These are phyloP conservation scores for Leucosticte australis DNA, from an alignment of 2,113 vertebrate genomes.

Conservation along the genomic window DNA sequence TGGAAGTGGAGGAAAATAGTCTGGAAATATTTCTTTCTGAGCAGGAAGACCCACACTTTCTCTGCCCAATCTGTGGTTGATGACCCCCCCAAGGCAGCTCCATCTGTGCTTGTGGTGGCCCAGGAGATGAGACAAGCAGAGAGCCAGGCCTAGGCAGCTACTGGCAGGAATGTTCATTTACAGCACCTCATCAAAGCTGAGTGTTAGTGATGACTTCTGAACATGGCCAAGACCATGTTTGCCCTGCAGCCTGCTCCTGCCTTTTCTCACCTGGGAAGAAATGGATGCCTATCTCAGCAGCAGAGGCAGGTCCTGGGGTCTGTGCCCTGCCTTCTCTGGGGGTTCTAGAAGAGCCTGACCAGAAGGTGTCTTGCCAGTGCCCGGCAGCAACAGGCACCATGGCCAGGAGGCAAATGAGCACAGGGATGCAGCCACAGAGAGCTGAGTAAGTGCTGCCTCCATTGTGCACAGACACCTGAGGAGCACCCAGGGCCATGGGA, in stretches of 20 bases:
- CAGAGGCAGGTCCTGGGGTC: neutral
- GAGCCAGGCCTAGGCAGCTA: neutral
- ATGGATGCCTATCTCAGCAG: neutral
- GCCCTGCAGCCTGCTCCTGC: neutral
- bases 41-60: neutral
- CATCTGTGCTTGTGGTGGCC: rapidly evolving
- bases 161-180: neutral
- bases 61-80: neutral
- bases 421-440: neutral
- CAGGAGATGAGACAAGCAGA: neutral
- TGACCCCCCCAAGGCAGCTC: neutral
- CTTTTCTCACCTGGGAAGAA: neutral
- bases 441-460: neutral
- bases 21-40: neutral
- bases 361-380: neutral
- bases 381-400: neutral
- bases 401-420: neutral
- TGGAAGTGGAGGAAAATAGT: neutral
- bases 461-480: neutral
- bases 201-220: neutral
- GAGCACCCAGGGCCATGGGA: neutral
- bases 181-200: neutral
- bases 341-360: neutral
- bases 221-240: neutral
- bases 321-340: neutral